Evolutionary conservation across 2,888 invertebrate species (phyloP).

Genomic region (Pristionchus mayeri): DNA sequence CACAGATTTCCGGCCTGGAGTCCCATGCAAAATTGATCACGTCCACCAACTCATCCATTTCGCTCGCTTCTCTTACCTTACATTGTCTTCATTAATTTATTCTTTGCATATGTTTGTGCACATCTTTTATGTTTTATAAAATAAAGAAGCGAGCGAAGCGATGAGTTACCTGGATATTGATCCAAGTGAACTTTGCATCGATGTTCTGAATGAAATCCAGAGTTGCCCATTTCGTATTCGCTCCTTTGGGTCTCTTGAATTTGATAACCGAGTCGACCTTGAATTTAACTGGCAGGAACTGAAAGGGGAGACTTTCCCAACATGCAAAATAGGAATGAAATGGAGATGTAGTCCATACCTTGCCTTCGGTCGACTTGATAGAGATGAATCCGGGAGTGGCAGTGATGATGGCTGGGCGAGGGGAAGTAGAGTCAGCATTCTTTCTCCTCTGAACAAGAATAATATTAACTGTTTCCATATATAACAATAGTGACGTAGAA

Average conservation of each 20-base stretch:
- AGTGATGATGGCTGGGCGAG: not conserved
- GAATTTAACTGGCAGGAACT: not conserved
- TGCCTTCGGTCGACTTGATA: not conserved
- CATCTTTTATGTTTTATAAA: not conserved
- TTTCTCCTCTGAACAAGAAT: too few species aligned
- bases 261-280: not conserved
- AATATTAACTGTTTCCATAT: too few species aligned
- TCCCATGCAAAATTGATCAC: too few species aligned
- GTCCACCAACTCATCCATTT: too few species aligned
- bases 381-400: not conserved
- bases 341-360: not conserved
- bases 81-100: too few species aligned
- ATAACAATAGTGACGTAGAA: too few species aligned
- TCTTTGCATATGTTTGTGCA: too few species aligned
- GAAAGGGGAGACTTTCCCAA: not conserved
- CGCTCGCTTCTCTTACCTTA: too few species aligned
- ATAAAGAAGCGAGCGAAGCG: not conserved
- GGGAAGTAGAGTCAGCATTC: too few species aligned
- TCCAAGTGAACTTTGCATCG: not conserved
- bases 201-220: not conserved
- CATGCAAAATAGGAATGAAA: not conserved
- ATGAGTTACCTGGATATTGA: constrained; percentile 1
- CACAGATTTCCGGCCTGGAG: too few species aligned
- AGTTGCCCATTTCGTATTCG: not conserved
- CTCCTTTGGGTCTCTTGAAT: not conserved